These are phyloP conservation scores for Emydura subglobosa DNA, from an alignment of 2,113 vertebrate genomes.

Conservation along the genomic window DNA sequence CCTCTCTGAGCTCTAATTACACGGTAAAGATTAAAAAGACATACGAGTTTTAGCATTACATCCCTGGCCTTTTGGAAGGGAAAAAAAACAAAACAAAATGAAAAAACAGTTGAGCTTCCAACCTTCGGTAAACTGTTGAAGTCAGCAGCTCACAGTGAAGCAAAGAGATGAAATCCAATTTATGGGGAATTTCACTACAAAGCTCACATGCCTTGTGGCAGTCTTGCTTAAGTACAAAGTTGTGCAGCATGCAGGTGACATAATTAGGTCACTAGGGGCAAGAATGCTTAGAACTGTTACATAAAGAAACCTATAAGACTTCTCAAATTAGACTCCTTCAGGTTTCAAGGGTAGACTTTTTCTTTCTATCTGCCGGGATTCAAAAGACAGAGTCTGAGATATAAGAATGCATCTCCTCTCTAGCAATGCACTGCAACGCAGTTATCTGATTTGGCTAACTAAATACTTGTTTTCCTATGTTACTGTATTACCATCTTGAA, in stretches of 20 bases:
- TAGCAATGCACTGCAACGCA: not conserved
- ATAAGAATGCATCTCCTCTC: not conserved
- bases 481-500: not conserved
- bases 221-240: conserved; percentile 73
- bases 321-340: conserved; percentile 35
- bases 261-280: conserved; percentile 88
- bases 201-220: conserved; percentile 48
- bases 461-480: not conserved
- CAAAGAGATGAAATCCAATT: conserved; percentile 52
- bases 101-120: conserved; percentile 12
- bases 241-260: conserved; percentile 75
- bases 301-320: conserved; percentile 40
- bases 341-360: conserved; percentile 19
- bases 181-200: conserved; percentile 53
- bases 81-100: not conserved
- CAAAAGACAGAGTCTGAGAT: not conserved
- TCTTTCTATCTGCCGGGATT: conserved; percentile 19
- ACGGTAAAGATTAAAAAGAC: conserved; percentile 55
- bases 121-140: conserved; percentile 48
- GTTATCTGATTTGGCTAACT: not conserved
- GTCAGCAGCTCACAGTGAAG: conserved; percentile 48
- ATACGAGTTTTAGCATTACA: conserved; percentile 53
- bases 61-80: conserved; percentile 22
- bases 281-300: conserved; percentile 67
- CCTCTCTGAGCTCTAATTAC: conserved; percentile 52